Evolutionary conservation across 64 coral and sea anemone species (phyloP).

Genomic region (Montipora capricornis): DNA sequence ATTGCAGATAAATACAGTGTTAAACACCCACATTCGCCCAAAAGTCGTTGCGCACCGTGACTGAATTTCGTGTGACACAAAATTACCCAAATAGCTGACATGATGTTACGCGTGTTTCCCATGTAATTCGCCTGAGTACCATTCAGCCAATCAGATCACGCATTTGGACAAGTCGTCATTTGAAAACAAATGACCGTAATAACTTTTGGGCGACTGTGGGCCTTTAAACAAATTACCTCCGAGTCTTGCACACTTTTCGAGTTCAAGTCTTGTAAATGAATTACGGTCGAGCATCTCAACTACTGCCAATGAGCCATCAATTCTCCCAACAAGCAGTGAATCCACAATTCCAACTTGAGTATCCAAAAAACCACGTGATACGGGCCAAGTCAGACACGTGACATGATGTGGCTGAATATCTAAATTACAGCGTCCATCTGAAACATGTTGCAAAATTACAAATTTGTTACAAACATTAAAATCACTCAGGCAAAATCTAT

Average conservation of each 20-base stretch:
- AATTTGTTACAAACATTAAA: background rate
- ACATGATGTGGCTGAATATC: constrained; percentile 85
- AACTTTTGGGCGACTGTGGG: no score
- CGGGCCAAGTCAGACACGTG: constrained; percentile 87
- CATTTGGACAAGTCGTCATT: no score
- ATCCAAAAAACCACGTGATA: constrained; percentile 88
- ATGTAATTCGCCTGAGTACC: no score
- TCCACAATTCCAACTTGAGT: constrained; percentile 86
- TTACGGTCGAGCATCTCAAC: constrained; percentile 81
- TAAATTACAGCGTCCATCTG: constrained; percentile 78
- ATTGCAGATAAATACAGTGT: no score
- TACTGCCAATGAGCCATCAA: constrained; percentile 72
- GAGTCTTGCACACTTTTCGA: constrained; percentile 72
- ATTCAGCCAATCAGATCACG: no score
- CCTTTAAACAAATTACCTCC: constrained; percentile 13
- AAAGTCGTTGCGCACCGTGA: no score
- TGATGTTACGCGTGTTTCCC: no score
- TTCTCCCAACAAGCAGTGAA: constrained; percentile 73
- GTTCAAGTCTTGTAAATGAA: constrained; percentile 75
- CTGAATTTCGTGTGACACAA: no score
- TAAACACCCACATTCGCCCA: no score
- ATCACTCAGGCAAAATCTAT: no score
- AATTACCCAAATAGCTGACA: no score
- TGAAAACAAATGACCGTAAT: no score
- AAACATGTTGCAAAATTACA: background rate